Base-by-base conservation (phyloP, 2,113 vertebrate genomes). In the Megaleporinus macrocephalus region DNA sequence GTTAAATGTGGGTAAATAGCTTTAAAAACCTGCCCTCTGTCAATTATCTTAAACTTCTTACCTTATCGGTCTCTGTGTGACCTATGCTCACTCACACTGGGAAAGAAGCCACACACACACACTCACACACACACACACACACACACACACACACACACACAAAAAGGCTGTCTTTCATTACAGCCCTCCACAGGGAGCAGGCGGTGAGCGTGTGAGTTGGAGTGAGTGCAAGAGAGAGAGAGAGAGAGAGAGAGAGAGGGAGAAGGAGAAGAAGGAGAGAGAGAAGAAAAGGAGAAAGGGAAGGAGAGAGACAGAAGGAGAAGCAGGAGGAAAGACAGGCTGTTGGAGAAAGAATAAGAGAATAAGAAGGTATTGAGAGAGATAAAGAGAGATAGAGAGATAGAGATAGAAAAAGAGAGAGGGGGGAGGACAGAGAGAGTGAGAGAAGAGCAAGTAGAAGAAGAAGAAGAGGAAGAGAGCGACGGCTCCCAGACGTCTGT, bases 131-230 rank as follows among this genome's bases (percentile, higher is more conserved):
- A 86, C 59, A 33, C 86, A 62, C 79, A 68, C 76, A 71, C 80
- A 66, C 80, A 47, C 61, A 49, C 75, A 55, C 49, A 87, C 68
- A 74, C 55, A 63, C 61, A 41, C 68, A 47, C 53, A 75, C 61
- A 44, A 79, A 77, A 75, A 59, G 89, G 84, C 80, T 84, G 79
- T 92, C 92, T 93, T 93, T 90, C 87, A 90, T 94, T 94, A 91
- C 92, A 84, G 83, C 88, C 83, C 83, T 91, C 86, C 89, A 86
- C 88, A 92, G 88, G 92, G 86, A 87, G 88, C 88, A 79, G 81
- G 26, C 61, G 69, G 73, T n/a, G 69, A 79, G 74, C 75, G 78
- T 0, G 0, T 70, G 26, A 51, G 49, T 62, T 74, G 90, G 89
- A 87, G 86, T 87, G 90, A 90, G 89, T 84, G 79, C 89, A 81